These are phyloP conservation scores for Andrena praecox DNA, from an alignment of 2,888 invertebrate species.

Conservation along the genomic window DNA sequence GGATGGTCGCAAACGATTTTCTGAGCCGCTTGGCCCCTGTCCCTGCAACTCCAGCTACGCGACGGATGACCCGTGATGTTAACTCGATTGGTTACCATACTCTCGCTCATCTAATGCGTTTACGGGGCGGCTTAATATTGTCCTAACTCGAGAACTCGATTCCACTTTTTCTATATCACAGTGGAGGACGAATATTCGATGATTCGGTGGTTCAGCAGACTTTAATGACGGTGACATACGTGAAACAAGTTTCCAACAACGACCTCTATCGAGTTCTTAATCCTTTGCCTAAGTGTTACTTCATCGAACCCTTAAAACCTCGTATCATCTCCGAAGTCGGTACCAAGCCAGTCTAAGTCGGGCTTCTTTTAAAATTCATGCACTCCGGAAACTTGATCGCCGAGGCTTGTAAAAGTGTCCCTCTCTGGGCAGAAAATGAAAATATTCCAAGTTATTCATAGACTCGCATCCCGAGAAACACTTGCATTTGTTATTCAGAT, in stretches of 20 bases:
- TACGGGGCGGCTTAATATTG: constrained; percentile 64
- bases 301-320: too few relatives aligned
- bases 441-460: not conserved
- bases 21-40: constrained; percentile 50
- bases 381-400: not conserved
- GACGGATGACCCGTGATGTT: constrained; percentile 69
- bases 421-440: not conserved
- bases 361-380: too few relatives aligned
- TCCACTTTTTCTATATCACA: constrained; percentile 35
- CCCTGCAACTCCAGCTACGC: constrained; percentile 53
- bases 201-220: too few relatives aligned
- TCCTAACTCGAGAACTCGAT: constrained; percentile 34
- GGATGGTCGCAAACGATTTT: constrained; percentile 27
- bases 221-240: constrained; percentile 19
- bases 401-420: not conserved
- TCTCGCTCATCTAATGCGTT: constrained; percentile 62
- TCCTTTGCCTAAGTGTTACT: too few relatives aligned
- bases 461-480: not conserved
- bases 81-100: constrained; percentile 69
- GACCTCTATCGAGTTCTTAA: too few relatives aligned
- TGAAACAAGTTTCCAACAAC: not conserved
- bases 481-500: constrained; percentile 3
- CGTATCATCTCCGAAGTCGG: too few relatives aligned
- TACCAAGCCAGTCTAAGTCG: too few relatives aligned
- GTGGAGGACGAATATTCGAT: too few relatives aligned